phyloP scores from a whole-genome alignment of 2,113 vertebrate genomes.

The Tachycineta bicolor region DNA sequence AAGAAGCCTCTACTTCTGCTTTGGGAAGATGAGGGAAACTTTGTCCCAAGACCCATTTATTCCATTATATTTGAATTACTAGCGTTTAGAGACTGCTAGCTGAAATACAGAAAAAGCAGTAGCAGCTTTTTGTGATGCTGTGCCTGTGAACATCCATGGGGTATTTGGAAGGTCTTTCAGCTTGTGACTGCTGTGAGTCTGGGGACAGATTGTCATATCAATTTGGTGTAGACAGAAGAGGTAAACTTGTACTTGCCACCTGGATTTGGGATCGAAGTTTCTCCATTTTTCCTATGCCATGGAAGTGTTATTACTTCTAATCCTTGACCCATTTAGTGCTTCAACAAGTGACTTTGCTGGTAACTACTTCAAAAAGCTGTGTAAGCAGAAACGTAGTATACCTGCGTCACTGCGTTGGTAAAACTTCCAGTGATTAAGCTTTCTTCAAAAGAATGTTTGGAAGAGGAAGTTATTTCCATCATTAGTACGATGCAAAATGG shows the following conservation, averaged over 20 bases:
- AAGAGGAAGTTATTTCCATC: neutral
- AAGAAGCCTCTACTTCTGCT: neutral
- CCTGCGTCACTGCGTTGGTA: neutral
- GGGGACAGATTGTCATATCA: neutral
- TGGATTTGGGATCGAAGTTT: neutral
- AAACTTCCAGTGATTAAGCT: neutral
- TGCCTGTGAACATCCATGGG: neutral
- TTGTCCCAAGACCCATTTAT: neutral
- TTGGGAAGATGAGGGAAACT: neutral
- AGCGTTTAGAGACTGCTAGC: neutral
- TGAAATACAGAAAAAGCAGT: neutral
- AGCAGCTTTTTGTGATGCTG: neutral
- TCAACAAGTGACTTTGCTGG: neutral
- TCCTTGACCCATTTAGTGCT: neutral
- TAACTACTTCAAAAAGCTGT: neutral
- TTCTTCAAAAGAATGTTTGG: neutral
- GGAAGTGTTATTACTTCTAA: neutral
- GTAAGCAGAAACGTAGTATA: neutral
- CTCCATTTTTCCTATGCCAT: neutral
- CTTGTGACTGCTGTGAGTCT: neutral
- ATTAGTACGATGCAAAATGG: neutral
- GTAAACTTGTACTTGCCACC: neutral
- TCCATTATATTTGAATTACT: neutral
- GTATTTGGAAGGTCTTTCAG: neutral
- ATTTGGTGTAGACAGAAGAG: neutral